Evolutionary conservation across 2,113 vertebrate species (phyloP).

Genomic region (Polyodon spathula): DNA sequence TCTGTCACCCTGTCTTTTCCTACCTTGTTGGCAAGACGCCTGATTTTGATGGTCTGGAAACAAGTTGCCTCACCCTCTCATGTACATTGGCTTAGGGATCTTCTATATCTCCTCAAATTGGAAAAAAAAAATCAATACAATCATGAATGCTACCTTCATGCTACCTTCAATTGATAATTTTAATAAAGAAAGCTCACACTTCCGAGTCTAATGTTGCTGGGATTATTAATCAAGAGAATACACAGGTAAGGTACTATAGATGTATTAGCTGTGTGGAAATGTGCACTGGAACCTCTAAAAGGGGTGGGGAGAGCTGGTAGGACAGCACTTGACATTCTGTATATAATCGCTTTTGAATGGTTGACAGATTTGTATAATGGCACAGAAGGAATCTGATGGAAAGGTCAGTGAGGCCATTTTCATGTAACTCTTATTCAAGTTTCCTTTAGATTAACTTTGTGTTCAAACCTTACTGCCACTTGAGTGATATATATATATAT

Average conservation of each 20-base stretch:
- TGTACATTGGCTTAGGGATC: too few relatives aligned
- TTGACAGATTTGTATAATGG: constrained; percentile 42
- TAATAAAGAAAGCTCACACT: background rate
- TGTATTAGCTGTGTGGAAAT: constrained; percentile 15
- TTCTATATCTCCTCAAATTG: too few relatives aligned
- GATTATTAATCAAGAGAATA: background rate
- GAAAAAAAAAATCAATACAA: background rate
- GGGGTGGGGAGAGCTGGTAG: constrained; percentile 40
- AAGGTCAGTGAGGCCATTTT: constrained; percentile 40
- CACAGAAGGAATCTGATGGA: constrained; percentile 37
- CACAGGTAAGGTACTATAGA: background rate
- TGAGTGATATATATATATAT: background rate
- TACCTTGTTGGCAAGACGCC: too few relatives aligned
- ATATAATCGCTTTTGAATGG: constrained; percentile 52
- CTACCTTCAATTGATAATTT: constrained; percentile 6
- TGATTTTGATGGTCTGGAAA: too few relatives aligned
- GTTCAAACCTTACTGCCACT: constrained; percentile 30
- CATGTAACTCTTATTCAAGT: constrained; percentile 36
- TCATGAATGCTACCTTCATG: constrained; percentile 10
- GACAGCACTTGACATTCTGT: constrained; percentile 43
- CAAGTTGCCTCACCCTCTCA: too few relatives aligned
- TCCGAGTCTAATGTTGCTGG: background rate
- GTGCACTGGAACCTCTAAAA: constrained; percentile 18
- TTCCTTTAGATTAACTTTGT: constrained; percentile 34
- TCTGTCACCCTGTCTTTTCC: too few relatives aligned